Base-by-base conservation (phyloP, 2,797 vertebrate species). In the Somateria mollissima region DNA sequence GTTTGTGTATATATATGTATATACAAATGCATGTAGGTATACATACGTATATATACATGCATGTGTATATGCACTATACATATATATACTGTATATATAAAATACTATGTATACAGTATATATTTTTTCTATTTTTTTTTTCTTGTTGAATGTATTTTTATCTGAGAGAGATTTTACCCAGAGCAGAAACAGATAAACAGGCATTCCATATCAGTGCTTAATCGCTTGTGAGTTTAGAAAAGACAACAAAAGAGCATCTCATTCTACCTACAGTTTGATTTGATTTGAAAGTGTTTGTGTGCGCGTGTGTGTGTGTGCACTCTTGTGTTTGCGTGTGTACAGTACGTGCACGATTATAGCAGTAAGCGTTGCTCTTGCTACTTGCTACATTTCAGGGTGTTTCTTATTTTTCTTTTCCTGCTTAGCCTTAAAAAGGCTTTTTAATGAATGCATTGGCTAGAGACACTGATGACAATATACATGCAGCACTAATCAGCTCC, bases 141-240 rank as follows among this genome's bases (percentile, higher is more conserved):
- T 97, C 98, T 98, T 98, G 98, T 98, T 99, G 98, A 99, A 99
- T 99, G 98, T 99, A 99, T 99, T 99, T 99, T 98, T 98, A 98
- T 98, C 97, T 96, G 97, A 98, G 98, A 98, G 96, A 98, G 97
- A 98, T 97, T 98, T 98, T 98, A 98, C 98, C 97, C 97, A 98
- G 97, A 98, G 97, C 97, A 98, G 97, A 98, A 97, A 98, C 97
- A 98, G 97, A 97, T 97, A 97, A 97, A 98, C 97, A 98, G 98
- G 98, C 98, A 98, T 98, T 98, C 98, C 98, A 97, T 98, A 98
- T 97, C 97, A 98, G 96, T 98, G 97, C 97, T 98, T 98, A 96
- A 98, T 96, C 94, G 93, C 97, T 96, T 97, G 96, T 96, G 92
- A 97, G 97, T 97, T 97, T 97, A 96, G 96, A 92, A 96, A 84